These are phyloP conservation scores for Epinotia brunnichana DNA, from an alignment of 2,888 invertebrate species.

Conservation along the genomic window DNA sequence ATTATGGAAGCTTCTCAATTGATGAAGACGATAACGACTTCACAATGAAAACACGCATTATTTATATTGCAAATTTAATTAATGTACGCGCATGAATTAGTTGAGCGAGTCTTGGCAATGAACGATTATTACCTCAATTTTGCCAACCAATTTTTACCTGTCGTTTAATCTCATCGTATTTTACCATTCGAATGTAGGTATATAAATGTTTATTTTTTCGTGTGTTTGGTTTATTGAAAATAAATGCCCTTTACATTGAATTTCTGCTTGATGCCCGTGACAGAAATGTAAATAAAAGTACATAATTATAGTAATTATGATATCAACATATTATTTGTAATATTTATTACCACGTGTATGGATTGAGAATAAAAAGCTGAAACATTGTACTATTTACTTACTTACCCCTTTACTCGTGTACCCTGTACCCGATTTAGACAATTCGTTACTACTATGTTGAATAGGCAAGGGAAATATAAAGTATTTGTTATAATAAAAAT, in stretches of 20 bases:
- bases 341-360: no score
- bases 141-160: slow-evolving; percentile 16
- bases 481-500: no score
- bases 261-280: slow-evolving; percentile 1
- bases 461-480: no score
- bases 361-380: no score
- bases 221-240: slow-evolving; percentile 26
- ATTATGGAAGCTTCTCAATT: not conserved
- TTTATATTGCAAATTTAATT: slow-evolving; percentile 13
- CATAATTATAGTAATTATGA: no score
- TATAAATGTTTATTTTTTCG: slow-evolving; percentile 11
- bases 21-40: not conserved
- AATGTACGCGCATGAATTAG: slow-evolving; percentile 13
- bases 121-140: slow-evolving; percentile 32
- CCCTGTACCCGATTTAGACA: no score
- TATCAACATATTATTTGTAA: no score
- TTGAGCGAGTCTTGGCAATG: slow-evolving; percentile 19
- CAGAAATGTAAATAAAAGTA: no score
- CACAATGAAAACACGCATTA: slow-evolving; percentile 5
- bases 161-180: slow-evolving; percentile 33
- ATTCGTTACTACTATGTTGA: no score
- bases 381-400: no score
- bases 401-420: no score
- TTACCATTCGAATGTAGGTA: slow-evolving; percentile 17
- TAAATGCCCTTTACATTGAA: slow-evolving; percentile 19